Conservation (phyloP, 2,113 vertebrate species). For the Leucoraja erinaceus region DNA sequence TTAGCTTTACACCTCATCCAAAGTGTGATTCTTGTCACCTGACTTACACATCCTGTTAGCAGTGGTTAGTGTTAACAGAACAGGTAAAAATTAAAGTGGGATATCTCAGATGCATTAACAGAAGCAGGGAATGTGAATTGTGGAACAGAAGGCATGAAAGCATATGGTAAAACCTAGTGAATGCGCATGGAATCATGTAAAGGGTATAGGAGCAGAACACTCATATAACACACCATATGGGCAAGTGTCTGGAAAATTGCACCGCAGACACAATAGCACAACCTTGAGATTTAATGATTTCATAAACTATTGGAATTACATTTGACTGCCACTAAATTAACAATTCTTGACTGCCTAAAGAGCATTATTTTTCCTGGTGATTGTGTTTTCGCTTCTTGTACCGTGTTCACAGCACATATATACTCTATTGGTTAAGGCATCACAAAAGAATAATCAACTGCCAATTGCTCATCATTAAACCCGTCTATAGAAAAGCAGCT, state of each 20-base stretch:
- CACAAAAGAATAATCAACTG: neutral
- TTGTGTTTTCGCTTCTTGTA: no score
- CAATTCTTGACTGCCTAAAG: neutral
- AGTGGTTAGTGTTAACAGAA: constrained; percentile 19
- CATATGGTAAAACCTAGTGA: constrained; percentile 14
- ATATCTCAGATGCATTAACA: neutral
- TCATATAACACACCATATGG: neutral
- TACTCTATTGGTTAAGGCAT: neutral
- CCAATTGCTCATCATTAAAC: neutral
- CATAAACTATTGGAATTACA: constrained; percentile 11
- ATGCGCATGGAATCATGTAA: neutral
- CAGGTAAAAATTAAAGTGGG: neutral
- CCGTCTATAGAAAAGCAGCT: neutral
- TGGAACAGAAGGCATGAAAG: neutral
- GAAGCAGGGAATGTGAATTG: constrained; percentile 3
- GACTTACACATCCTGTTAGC: neutral
- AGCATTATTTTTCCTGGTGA: neutral
- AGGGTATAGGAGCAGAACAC: neutral
- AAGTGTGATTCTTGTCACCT: neutral
- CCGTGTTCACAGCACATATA: neutral
- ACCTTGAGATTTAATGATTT: constrained; percentile 9
- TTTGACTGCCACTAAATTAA: neutral
- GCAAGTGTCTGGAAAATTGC: neutral
- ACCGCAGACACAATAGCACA: neutral
- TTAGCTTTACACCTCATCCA: neutral